Evolutionary conservation across 2,888 invertebrate genomes (phyloP), one percentile per base, ranked within the genome.

Genomic region (Sesia bembeciformis): DNA sequence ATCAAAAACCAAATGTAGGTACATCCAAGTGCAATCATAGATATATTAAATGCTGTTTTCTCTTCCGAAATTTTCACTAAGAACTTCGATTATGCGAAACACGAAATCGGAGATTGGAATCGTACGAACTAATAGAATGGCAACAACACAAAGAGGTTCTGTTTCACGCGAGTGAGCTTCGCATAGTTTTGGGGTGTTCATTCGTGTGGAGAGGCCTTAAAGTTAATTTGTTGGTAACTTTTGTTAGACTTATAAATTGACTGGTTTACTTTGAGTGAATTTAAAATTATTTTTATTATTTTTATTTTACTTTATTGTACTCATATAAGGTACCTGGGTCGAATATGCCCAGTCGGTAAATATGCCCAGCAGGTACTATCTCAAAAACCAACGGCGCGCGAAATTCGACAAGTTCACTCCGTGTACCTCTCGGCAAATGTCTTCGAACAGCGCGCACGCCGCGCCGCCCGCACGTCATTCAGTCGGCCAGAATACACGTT

Each of bases 51-150:
- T 7, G 42, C 42, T 42, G 42, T 42, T 42, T 42, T 42, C 7
- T 42, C 42, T 42, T 56, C 57, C 62, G 54, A 60, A 62, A 64
- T 64, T 58, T 63, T 65, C 65, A 67, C 63, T 67, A 64, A 62
- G 62, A 68, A 71, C 67, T 69, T 68, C 70, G 58, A 61, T 63
- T 63, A 64, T 55, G 61, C 58, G 75, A 69, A 70, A 58, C 66
- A 61, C 63, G 62, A 60, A 66, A 70, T 62, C 70, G 67, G 65
- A 65, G 70, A 74, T 75, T 70, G 73, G 67, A 71, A 72, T 71
- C 67, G 72, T 67, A 69, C 66, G 66, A 76, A 72, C 73, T 73
- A 76, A 76, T 76, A 71, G 70, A 74, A 71, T 65, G 66, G 69
- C 62, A 66, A 66, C 62, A 60, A 60, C 58, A 69, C 74, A 76